These are phyloP conservation scores for Platorchestia sp. DNA, from an alignment of 1,140 invertebrate species.

Conservation along the genomic window DNA sequence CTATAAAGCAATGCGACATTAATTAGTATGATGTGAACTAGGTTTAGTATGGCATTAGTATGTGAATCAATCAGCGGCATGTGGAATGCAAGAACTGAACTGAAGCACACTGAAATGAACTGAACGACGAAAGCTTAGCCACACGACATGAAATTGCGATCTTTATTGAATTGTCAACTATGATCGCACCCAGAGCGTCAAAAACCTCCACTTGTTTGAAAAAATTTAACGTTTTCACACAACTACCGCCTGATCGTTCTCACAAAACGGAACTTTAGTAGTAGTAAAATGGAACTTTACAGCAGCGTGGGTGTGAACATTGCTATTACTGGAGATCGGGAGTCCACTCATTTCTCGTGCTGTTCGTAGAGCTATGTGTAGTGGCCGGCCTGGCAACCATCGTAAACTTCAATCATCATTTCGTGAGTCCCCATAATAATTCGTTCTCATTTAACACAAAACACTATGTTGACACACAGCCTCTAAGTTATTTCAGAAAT, in stretches of 20 bases:
- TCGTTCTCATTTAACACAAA: neutral
- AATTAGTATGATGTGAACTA: no score
- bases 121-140: no score
- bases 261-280: neutral
- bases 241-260: no score
- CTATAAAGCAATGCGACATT: no score
- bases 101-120: no score
- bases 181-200: neutral
- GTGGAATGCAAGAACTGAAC: no score
- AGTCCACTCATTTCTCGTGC: neutral
- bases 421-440: neutral
- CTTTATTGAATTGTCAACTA: neutral
- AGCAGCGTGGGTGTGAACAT: neutral
- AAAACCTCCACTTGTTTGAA: neutral
- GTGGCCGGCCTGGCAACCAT: neutral
- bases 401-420: neutral
- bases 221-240: neutral
- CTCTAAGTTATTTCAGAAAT: neutral
- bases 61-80: no score
- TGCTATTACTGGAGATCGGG: neutral
- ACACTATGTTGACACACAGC: neutral
- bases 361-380: neutral
- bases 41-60: no score
- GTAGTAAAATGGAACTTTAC: neutral
- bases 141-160: neutral